Percentiles rank a stretch among this genome's conserved stretches.
These are phyloP conservation scores for Oxyura jamaicensis DNA, from an alignment of 2,113 vertebrate genomes.

Conservation along the genomic window DNA sequence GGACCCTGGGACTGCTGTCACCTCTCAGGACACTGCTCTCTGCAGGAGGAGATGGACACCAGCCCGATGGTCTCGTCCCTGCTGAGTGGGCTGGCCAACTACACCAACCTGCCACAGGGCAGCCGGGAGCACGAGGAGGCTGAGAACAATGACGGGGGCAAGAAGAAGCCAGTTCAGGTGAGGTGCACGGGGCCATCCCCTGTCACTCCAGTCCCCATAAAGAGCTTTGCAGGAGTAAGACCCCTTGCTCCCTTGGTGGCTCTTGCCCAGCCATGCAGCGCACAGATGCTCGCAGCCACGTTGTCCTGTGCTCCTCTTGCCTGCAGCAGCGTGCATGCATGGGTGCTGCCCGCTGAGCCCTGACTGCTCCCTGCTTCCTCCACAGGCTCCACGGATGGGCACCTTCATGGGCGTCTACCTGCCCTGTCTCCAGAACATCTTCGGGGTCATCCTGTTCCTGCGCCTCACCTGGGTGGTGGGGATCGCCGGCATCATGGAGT, in stretches of 20 bases:
- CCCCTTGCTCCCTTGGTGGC: not conserved
- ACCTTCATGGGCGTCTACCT: slow-evolving; percentile 98
- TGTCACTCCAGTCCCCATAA: not conserved
- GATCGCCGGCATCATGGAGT: slow-evolving; percentile 92
- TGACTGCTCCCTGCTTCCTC: not conserved
- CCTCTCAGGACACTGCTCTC: fast-evolving
- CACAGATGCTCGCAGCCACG: not conserved
- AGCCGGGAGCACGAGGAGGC: slow-evolving; percentile 96
- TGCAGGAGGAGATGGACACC: slow-evolving; percentile 98
- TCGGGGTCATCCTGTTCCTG: slow-evolving; percentile 97
- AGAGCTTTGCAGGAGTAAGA: not conserved
- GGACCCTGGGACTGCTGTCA: not conserved
- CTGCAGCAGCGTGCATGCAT: not conserved
- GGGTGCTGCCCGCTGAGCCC: not conserved
- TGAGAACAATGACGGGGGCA: slow-evolving; percentile 91
- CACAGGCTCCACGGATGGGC: slow-evolving; percentile 92
- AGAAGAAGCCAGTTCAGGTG: slow-evolving; percentile 84
- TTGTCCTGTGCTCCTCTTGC: not conserved
- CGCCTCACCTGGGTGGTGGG: slow-evolving; percentile 99
- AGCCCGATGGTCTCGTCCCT: slow-evolving; percentile 98
- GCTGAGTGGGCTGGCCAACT: slow-evolving; percentile 96
- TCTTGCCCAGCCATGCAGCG: not conserved
- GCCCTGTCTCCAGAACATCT: slow-evolving; percentile 99
- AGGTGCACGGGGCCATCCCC: not conserved
- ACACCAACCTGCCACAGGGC: slow-evolving; percentile 95